A percentile compares a stretch with the other conserved stretches of the same genome.
Conservation (phyloP, 2,888 invertebrate genomes). For the Bombylius major region DNA sequence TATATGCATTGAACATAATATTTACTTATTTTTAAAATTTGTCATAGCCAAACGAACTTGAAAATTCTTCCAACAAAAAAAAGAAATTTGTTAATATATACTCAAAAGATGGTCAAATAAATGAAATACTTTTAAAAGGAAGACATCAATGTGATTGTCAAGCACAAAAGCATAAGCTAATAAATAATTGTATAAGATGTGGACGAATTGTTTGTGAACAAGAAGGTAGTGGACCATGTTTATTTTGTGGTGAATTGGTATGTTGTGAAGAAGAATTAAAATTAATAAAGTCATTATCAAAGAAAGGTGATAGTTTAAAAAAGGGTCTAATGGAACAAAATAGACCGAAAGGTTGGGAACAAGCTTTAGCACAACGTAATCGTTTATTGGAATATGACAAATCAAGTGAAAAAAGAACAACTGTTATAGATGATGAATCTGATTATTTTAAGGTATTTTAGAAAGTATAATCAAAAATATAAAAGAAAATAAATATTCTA, state of each 20-base stretch:
- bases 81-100: conserved; percentile 64
- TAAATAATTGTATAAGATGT: conserved; percentile 89
- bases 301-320: conserved; percentile 53
- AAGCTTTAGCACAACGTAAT: conserved; percentile 67
- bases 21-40: not conserved
- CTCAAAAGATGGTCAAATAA: conserved; percentile 53
- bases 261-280: conserved; percentile 60
- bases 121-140: conserved; percentile 52
- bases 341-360: conserved; percentile 48
- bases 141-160: conserved; percentile 85
- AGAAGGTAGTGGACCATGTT: conserved; percentile 94
- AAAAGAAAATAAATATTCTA: not conserved
- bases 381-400: conserved; percentile 72
- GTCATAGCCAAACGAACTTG: not conserved
- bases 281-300: conserved; percentile 50
- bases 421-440: conserved; percentile 68
- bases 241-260: conserved; percentile 81
- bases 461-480: too few relatives aligned
- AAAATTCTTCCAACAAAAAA: conserved; percentile 37
- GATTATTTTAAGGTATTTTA: conserved; percentile 64
- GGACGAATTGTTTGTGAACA: conserved; percentile 91
- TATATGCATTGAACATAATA: not conserved
- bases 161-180: conserved; percentile 73
- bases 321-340: conserved; percentile 50
- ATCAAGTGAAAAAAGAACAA: conserved; percentile 47